Base-by-base conservation (phyloP, 1,140 invertebrate genomes). In the Hyphantria cunea region DNA sequence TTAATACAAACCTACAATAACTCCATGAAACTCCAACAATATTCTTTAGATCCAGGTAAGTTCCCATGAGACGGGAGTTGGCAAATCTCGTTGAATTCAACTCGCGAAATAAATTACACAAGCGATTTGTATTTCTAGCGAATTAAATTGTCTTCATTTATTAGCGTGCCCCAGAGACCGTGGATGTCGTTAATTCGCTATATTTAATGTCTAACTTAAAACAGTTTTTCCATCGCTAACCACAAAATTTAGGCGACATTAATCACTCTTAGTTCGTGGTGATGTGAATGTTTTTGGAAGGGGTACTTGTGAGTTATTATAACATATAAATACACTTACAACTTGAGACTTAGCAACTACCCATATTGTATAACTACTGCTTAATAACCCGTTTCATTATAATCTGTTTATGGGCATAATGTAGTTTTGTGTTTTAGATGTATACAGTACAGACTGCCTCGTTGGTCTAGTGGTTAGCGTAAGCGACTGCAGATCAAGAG, bases 81-180 rank as follows among this genome's bases (percentile, higher is more conserved):
- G 63, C 63, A 66, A 71, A 76, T 67, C 66, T 68, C 48, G 52
- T 56, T 47, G 63, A 72, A 71, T 72, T 74, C 52, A 68, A 70
- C 71, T 78, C 65, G 65, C 55, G 60, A 69, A 74, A 80, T 78
- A 82, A 79, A 77, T 82, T 77, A 78, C 67, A 69, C 72, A 70
- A 67, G 72, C 68, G 66, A 82, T 77, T 77, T 77, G 74, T 81
- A 76, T 72, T 58, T 67, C 68, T 31, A 59, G 62, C 14, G 65
- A 66, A 72, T 76, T 72, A 78, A 74, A 71, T 74, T 76, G 71
- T 73, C 70, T 68, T 73, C 71, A 78, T 74, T 79, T 76, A 74
- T 78, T 70, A 72, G 56, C n/a, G 17, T 6, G 9, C 56, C 56
- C 48, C 15, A n/a, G 25, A 32, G 56, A 33, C 47, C 0, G 55